Evolutionary conservation across 1,140 invertebrate species (phyloP).

Genomic region (Lordiphosa clarofinis): DNA sequence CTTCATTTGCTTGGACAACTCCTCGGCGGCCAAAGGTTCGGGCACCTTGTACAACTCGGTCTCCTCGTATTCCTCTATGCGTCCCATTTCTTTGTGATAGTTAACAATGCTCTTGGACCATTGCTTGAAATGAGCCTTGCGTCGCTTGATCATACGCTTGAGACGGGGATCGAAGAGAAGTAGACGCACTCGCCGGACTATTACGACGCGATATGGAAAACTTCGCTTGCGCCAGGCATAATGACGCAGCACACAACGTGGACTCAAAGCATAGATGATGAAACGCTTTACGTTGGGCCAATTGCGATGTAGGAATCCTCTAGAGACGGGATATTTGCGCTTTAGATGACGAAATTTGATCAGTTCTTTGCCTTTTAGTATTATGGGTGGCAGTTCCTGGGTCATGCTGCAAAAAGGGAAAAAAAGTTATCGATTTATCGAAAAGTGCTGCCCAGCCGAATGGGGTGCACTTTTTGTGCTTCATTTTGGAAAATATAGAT

Average conservation of each 20-base stretch:
- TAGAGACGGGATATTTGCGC: constrained; percentile 63
- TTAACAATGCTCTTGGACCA: constrained; percentile 54
- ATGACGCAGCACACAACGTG: constrained; percentile 42
- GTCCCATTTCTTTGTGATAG: constrained; percentile 39
- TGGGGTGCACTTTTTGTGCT: too few species aligned
- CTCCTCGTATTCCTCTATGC: constrained; percentile 56
- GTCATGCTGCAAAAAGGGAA: constrained; percentile 37
- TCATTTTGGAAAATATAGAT: too few species aligned
- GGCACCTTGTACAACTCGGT: constrained; percentile 48
- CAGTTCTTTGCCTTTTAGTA: constrained; percentile 42
- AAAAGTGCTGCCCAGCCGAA: too few species aligned
- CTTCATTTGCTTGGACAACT: constrained; percentile 69
- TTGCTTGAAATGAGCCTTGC: constrained; percentile 51
- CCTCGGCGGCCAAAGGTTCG: constrained; percentile 38
- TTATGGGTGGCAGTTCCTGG: constrained; percentile 46
- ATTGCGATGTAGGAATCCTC: constrained; percentile 45
- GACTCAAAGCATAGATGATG: constrained; percentile 51
- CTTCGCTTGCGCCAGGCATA: constrained; percentile 46
- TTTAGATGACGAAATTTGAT: constrained; percentile 38
- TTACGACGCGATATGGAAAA: constrained; percentile 24
- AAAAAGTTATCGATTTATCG: too few species aligned
- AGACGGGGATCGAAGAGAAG: constrained; percentile 65
- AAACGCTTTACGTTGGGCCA: constrained; percentile 62
- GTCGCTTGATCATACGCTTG: constrained; percentile 52
- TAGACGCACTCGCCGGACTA: constrained; percentile 38